A percentile compares a stretch with the other conserved stretches of the same genome.
Conservation (phyloP, 2,113 vertebrate genomes). For the Struthidea cinerea region DNA sequence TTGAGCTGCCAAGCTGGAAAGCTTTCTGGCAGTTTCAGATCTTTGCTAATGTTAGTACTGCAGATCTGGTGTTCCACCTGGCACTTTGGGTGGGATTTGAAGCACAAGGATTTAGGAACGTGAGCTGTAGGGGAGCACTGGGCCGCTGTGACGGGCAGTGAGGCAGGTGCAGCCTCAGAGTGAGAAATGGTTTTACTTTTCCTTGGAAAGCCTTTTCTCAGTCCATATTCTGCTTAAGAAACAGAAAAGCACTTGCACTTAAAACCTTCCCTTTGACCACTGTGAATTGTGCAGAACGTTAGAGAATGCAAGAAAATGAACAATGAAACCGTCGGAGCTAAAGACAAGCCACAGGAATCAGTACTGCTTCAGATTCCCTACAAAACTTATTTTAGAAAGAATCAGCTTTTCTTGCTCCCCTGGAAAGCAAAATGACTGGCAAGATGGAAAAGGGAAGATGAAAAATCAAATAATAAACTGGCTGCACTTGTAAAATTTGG, state of each 20-base stretch:
- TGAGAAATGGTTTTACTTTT: neutral
- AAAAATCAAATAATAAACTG: neutral
- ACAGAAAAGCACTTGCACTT: neutral
- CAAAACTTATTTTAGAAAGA: neutral
- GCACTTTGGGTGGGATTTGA: neutral
- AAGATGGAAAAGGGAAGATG: neutral
- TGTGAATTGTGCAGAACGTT: neutral
- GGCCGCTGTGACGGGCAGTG: neutral
- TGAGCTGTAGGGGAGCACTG: accelerated
- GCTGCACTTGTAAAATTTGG: neutral
- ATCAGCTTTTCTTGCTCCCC: neutral
- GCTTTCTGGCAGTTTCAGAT: neutral
- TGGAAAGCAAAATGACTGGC: neutral
- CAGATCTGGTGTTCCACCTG: neutral
- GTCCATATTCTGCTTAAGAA: neutral
- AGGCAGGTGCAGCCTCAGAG: neutral
- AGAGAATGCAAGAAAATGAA: neutral
- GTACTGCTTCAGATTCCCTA: neutral
- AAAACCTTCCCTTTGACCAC: neutral
- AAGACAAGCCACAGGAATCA: neutral
- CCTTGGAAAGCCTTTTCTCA: neutral
- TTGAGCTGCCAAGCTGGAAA: neutral
- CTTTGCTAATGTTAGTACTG: neutral
- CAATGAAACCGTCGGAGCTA: neutral
- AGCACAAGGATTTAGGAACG: neutral